Conservation (phyloP, 2,888 invertebrate genomes). For the Auanema freiburgensis region DNA sequence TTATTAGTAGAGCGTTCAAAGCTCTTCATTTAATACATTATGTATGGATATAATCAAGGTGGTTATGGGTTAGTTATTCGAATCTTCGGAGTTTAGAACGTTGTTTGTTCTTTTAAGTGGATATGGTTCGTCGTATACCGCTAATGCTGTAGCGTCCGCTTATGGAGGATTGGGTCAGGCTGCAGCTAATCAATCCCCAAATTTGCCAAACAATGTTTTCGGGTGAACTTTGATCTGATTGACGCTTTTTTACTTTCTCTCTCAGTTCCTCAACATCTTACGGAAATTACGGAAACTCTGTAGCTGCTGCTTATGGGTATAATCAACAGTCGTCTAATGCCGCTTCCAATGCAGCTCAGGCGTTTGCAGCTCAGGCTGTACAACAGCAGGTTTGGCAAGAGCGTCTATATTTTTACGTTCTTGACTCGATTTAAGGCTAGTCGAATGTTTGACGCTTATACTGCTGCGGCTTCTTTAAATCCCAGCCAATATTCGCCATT, state of each 20-base stretch:
- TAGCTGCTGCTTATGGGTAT: slow-evolving; percentile 7
- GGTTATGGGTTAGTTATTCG: slow-evolving; percentile 20
- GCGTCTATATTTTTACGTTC: no score
- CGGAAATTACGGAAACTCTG: slow-evolving; percentile 17
- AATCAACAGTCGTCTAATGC: slow-evolving; percentile 1
- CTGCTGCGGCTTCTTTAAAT: background rate
- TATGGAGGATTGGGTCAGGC: slow-evolving; percentile 8
- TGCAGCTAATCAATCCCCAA: slow-evolving; percentile 5
- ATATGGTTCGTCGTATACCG: slow-evolving; percentile 15
- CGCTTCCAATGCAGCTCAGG: background rate
- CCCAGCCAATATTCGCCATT: background rate
- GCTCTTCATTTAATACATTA: slow-evolving; percentile 1
- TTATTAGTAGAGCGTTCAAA: no score
- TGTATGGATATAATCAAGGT: slow-evolving; percentile 29
- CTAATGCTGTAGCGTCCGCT: background rate
- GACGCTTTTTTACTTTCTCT: no score
- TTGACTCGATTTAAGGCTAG: no score
- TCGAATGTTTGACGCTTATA: slow-evolving; percentile 3
- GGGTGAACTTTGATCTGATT: background rate
- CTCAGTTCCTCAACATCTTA: slow-evolving; percentile 9
- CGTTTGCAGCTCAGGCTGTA: background rate
- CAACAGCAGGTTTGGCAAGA: background rate
- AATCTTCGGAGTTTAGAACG: background rate
- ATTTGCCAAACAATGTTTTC: slow-evolving; percentile 4
- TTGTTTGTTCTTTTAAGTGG: slow-evolving; percentile 17